Evolutionary conservation across 2,797 vertebrate species (phyloP).

Genomic region (Neoniphon sammara): DNA sequence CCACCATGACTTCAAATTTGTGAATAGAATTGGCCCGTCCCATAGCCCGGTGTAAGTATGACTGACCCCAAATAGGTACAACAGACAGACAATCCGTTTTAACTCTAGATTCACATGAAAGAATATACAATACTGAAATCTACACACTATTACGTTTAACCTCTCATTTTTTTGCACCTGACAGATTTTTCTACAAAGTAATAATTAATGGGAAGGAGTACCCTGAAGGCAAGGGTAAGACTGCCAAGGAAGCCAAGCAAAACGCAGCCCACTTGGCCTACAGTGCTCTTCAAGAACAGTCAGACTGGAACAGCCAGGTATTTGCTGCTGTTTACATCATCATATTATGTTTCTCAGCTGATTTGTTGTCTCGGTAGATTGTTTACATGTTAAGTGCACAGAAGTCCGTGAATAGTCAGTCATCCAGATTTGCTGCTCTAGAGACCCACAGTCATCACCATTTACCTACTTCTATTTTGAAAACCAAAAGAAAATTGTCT

Average conservation of each 20-base stretch:
- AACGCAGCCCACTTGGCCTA: slow-evolving; percentile 74
- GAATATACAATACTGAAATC: neutral
- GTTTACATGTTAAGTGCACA: too few species aligned
- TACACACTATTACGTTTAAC: neutral
- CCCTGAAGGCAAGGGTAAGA: slow-evolving; percentile 72
- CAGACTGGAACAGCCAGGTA: slow-evolving; percentile 67
- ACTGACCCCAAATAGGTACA: neutral
- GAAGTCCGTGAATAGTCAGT: too few species aligned
- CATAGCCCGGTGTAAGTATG: slow-evolving; percentile 76
- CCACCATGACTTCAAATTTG: slow-evolving; percentile 15
- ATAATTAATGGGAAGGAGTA: slow-evolving; percentile 65
- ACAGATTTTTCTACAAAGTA: slow-evolving; percentile 77
- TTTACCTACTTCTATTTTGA: too few species aligned
- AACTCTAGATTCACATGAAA: neutral
- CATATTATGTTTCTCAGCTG: too few species aligned
- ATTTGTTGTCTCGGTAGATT: too few species aligned
- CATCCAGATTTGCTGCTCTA: too few species aligned
- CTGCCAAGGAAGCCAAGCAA: slow-evolving; percentile 75
- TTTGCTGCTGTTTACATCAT: neutral
- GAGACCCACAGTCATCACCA: too few species aligned
- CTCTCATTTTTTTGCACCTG: neutral
- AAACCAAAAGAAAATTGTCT: too few species aligned
- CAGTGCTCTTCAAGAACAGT: slow-evolving; percentile 54
- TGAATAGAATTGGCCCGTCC: slow-evolving; percentile 60
- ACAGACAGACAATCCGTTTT: neutral